Percentiles rank a stretch among this genome's conserved stretches.
Evolutionary conservation across 1,140 invertebrate genomes (phyloP).

Genomic region (Pogonognathellus flavescens): DNA sequence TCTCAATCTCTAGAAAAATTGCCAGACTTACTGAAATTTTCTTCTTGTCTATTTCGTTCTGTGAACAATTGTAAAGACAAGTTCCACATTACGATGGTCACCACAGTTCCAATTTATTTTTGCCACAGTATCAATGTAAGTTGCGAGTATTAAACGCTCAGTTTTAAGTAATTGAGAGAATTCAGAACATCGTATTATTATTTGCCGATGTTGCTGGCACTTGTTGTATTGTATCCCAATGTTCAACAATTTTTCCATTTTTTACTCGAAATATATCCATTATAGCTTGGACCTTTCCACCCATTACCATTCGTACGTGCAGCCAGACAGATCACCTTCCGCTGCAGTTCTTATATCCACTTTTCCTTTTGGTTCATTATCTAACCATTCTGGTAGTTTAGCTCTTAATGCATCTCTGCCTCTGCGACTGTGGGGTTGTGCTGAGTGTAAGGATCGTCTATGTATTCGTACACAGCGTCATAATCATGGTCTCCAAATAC

Average conservation of each 20-base stretch:
- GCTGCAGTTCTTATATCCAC: slow-evolving; percentile 10
- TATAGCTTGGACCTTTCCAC: neutral
- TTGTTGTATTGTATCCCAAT: slow-evolving; percentile 20
- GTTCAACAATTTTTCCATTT: slow-evolving; percentile 27
- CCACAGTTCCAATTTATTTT: neutral
- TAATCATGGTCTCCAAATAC: neutral
- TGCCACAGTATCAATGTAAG: neutral
- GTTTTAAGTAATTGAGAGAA: neutral
- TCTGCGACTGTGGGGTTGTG: slow-evolving; percentile 23
- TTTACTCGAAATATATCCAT: slow-evolving; percentile 33
- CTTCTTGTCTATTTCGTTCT: too few relatives aligned
- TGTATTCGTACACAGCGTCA: neutral
- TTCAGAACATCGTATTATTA: slow-evolving; percentile 29
- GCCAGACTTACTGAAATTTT: too few relatives aligned
- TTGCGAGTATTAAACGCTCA: neutral
- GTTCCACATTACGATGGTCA: neutral
- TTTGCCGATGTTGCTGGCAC: neutral
- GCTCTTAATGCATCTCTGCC: neutral
- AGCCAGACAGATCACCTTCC: slow-evolving; percentile 39
- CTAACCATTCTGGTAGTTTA: neutral
- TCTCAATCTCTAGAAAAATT: too few relatives aligned
- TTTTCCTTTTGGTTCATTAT: neutral
- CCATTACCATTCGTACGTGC: neutral
- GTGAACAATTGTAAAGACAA: too few relatives aligned
- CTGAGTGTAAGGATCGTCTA: neutral